Evolutionary conservation across 2,797 vertebrate genomes (phyloP), one percentile per base, ranked within the genome.

Genomic region (Cheirogaleus major): DNA sequence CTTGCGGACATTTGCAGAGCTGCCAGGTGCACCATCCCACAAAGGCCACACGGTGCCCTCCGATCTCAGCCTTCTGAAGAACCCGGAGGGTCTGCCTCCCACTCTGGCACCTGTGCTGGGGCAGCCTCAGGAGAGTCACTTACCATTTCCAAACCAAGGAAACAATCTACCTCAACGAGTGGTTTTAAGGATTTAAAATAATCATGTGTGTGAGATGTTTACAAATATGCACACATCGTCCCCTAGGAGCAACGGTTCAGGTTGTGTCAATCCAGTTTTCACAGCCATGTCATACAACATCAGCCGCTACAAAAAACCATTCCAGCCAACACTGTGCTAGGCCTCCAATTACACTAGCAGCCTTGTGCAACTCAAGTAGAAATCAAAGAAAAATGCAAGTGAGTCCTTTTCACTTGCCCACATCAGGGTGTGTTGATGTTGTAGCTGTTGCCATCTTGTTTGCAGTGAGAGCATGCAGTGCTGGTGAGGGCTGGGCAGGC

Each of bases 1-100:
- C 11, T 1, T 0, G 2, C 1, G 20, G 9, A 27, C 0, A 7
- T 30, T 4, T 7, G 22, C 22, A n/a, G 76, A 86, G 70, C 70
- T 27, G 41, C 70, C n/a, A 35, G n/a, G 35, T 22, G 20, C 35
- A 38, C 20, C 17, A 38, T 23, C 67, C 67, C 25, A 73, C 25
- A 73, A 38, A 69, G 27, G 70, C 14, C 25, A 35, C n/a, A 13
- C 7, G 23, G 5, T 15, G 43, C 41, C 18, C 65, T 70, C 45
- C 15, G 4, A 18, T 5, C 59, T 50, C 61, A 17, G 27, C 48
- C 48, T 32, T 22, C 41, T 41, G 6, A 13, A 41, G 22, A 41
- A 41, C 70, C 25, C 14, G 7, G 25, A 73, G 70, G 38, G 22
- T 18, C 17, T 43, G 79, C 30, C 20, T n/a, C 17, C 41, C 38